These are phyloP conservation scores for Caretta caretta DNA, from an alignment of 2,113 vertebrate genomes.

Conservation along the genomic window DNA sequence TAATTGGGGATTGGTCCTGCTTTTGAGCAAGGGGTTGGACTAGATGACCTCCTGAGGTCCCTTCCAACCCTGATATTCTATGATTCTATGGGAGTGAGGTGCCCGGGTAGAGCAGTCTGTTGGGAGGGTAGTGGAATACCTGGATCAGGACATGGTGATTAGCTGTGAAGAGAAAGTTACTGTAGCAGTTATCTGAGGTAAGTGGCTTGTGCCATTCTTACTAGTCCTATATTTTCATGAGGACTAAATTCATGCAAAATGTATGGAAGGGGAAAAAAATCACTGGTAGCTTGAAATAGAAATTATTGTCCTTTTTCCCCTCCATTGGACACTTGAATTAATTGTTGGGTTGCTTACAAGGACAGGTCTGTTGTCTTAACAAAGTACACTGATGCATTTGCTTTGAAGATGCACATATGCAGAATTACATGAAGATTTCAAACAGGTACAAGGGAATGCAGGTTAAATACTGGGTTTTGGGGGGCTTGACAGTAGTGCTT, in stretches of 20 bases:
- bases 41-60: too few species aligned
- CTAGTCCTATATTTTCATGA: rapidly evolving
- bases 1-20: too few species aligned
- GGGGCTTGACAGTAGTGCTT: rapidly evolving
- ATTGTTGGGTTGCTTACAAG: rapidly evolving
- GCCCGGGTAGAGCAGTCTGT: background rate
- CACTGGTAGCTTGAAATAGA: rapidly evolving
- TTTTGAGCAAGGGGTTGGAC: too few species aligned
- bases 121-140: background rate
- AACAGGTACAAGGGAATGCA: background rate
- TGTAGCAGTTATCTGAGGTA: background rate
- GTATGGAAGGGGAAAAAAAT: rapidly evolving
- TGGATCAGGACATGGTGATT: background rate
- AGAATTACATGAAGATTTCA: background rate
- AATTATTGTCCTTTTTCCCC: background rate
- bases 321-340: rapidly evolving
- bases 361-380: background rate
- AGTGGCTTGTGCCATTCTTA: background rate
- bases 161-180: background rate
- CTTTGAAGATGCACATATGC: background rate
- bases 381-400: background rate
- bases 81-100: background rate
- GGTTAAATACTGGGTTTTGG: rapidly evolving
- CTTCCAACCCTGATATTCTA: too few species aligned
- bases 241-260: rapidly evolving